A percentile compares a stretch with the other conserved stretches of the same genome.
These are phyloP conservation scores for Mystacides longicornis DNA, from an alignment of 2,888 invertebrate species.

Conservation along the genomic window DNA sequence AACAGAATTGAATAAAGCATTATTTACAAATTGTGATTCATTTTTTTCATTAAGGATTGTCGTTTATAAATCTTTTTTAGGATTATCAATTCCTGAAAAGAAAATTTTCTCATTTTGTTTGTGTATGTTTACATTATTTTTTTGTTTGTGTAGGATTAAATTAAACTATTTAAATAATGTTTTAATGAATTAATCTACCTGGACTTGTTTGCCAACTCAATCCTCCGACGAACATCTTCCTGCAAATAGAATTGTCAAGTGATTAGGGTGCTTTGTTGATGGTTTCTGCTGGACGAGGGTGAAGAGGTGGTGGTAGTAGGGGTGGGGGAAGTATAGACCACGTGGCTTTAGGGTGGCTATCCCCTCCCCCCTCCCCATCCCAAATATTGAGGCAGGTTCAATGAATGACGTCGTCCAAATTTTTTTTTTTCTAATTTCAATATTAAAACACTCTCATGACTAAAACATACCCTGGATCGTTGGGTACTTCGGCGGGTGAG, in stretches of 20 bases:
- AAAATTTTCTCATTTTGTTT: no score
- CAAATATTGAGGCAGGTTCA: conserved; percentile 14
- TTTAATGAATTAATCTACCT: conserved; percentile 54
- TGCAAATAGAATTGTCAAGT: conserved; percentile 62
- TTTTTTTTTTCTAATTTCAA: no score
- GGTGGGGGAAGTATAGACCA: conserved; percentile 25
- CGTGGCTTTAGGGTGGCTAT: conserved; percentile 22
- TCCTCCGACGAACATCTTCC: conserved; percentile 99
- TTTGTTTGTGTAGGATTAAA: neutral
- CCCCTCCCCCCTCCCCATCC: conserved; percentile 19
- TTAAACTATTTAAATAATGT: neutral
- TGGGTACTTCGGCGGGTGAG: conserved; percentile 85
- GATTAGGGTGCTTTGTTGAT: conserved; percentile 23
- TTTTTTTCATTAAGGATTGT: no score
- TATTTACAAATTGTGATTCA: no score
- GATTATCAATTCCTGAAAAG: no score
- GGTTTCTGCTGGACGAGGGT: conserved; percentile 35
- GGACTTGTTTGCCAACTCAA: conserved; percentile 99
- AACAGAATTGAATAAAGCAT: no score
- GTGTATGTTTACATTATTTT: neutral
- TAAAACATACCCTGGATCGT: conserved; percentile 80
- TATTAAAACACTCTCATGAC: no score
- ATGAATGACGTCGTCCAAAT: conserved; percentile 6
- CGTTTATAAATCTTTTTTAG: no score
- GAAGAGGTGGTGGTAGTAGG: conserved; percentile 20